Evolutionary conservation across 2,888 invertebrate genomes (phyloP).

Genomic region (Ophraella communa): DNA sequence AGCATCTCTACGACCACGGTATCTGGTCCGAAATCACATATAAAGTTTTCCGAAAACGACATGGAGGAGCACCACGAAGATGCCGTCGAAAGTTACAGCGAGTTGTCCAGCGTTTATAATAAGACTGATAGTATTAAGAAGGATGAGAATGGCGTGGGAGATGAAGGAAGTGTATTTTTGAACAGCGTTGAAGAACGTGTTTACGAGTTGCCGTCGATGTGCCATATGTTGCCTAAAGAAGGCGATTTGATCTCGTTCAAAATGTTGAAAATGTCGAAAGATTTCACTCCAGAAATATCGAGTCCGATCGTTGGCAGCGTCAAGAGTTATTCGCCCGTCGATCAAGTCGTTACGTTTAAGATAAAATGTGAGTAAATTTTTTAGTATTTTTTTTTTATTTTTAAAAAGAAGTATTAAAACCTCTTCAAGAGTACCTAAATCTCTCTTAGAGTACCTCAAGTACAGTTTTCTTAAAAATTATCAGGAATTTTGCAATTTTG

Average conservation of each 20-base stretch:
- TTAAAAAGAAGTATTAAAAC: too few relatives aligned
- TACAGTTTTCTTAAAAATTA: too few relatives aligned
- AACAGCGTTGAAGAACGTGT: constrained; percentile 6
- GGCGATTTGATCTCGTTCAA: constrained; percentile 30
- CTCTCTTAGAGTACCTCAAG: too few relatives aligned
- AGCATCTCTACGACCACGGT: too few relatives aligned
- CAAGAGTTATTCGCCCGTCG: constrained; percentile 2
- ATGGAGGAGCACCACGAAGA: background rate
- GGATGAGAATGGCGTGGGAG: background rate
- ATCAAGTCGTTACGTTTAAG: constrained; percentile 14
- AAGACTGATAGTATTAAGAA: background rate
- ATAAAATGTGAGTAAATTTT: constrained; percentile 34
- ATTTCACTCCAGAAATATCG: constrained; percentile 31
- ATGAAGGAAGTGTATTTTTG: background rate
- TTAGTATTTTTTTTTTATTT: too few relatives aligned
- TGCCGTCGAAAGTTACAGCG: background rate
- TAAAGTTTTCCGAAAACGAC: constrained; percentile 26
- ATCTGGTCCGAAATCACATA: constrained; percentile 22
- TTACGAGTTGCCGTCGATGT: constrained; percentile 16
- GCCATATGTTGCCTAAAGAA: constrained; percentile 17
- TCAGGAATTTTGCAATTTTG: too few relatives aligned
- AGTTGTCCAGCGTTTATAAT: background rate
- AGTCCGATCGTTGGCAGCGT: constrained; percentile 28
- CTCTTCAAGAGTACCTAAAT: too few relatives aligned
- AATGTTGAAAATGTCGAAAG: constrained; percentile 26